phyloP scores from a whole-genome alignment of 2,888 invertebrate species.

The Pogonocherus hispidulus region DNA sequence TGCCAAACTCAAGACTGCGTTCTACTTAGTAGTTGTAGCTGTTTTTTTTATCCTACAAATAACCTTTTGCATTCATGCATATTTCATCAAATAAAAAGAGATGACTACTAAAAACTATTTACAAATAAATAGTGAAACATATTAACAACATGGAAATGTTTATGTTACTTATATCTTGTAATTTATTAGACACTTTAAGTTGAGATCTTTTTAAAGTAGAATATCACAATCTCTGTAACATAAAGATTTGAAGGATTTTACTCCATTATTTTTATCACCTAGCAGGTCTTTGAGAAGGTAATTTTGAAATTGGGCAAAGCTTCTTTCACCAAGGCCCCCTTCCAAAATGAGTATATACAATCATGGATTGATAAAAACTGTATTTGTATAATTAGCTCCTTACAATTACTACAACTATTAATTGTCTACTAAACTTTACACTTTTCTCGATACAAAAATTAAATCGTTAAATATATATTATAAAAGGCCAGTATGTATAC shows the following conservation, averaged over 20 bases:
- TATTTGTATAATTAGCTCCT: constrained; percentile 32
- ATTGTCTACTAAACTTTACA: constrained; percentile 30
- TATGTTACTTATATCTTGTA: background rate
- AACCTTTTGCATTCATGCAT: background rate
- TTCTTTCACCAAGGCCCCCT: background rate
- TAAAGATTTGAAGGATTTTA: constrained; percentile 13
- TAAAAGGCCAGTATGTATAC: constrained; percentile 35
- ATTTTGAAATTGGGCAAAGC: background rate
- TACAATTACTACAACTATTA: constrained; percentile 32
- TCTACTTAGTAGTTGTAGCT: background rate
- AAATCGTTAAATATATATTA: constrained; percentile 33
- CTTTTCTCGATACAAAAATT: constrained; percentile 31
- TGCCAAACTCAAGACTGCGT: background rate
- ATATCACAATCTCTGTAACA: background rate
- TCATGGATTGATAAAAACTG: constrained; percentile 21
- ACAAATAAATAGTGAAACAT: background rate
- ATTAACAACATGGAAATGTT: background rate
- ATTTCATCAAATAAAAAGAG: background rate
- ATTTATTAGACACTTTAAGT: background rate
- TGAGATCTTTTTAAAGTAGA: background rate
- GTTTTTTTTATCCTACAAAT: background rate
- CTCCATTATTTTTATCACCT: background rate
- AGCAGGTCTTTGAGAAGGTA: background rate
- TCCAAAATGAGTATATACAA: constrained; percentile 16
- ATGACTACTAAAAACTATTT: background rate